Percentiles rank a stretch among this genome's conserved stretches.
These are phyloP conservation scores for Mohoua ochrocephala DNA, from an alignment of 2,113 vertebrate species.

Conservation along the genomic window DNA sequence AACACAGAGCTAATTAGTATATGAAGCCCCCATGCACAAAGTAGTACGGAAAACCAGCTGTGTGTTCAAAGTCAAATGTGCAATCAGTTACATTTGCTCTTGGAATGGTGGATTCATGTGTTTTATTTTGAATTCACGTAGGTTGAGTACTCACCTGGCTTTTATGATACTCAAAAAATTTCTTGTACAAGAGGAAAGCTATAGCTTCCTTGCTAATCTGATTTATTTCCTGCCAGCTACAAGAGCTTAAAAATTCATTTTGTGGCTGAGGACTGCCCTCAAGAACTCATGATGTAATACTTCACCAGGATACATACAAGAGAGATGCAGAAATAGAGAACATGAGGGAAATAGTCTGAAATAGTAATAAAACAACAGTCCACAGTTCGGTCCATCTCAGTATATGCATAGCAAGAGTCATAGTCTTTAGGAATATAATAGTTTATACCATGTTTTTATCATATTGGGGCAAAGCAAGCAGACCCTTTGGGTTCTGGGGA, in stretches of 20 bases:
- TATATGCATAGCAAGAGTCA: neutral
- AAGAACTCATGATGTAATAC: neutral
- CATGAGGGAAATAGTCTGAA: neutral
- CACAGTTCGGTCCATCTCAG: neutral
- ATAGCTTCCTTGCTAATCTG: neutral
- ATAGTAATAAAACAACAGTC: neutral
- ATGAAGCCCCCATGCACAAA: neutral
- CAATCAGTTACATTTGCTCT: neutral
- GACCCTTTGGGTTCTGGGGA: neutral
- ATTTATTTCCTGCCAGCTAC: neutral
- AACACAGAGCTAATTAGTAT: neutral
- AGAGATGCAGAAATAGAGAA: neutral
- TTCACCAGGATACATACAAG: neutral
- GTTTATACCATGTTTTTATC: neutral
- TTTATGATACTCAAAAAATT: neutral
- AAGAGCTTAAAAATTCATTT: neutral
- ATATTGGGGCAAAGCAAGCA: neutral
- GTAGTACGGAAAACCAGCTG: neutral
- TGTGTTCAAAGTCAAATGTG: neutral
- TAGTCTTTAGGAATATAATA: neutral
- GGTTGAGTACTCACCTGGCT: neutral
- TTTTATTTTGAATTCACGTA: neutral
- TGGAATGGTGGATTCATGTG: neutral
- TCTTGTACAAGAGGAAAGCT: neutral
- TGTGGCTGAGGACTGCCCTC: neutral